Base-by-base conservation (phyloP, 2,888 invertebrate species). In the Aplocera efformata region DNA sequence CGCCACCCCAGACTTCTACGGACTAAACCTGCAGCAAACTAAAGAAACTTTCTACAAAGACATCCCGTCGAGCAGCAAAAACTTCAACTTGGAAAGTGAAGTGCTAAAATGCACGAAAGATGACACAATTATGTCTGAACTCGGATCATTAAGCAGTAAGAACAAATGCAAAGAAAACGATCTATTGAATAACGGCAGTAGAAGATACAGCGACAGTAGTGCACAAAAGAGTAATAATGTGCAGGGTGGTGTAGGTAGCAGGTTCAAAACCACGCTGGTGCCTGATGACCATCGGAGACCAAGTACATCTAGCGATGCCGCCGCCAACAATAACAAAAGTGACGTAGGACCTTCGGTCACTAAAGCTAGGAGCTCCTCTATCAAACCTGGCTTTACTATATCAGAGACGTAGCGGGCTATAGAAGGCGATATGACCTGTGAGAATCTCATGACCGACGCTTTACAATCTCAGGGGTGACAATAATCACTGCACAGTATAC, bases 191-290 rank as follows among this genome's bases (percentile, higher is more conserved):
- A 80, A 80, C 37, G 80, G 74, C 1, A 78, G 77, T 48, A 72
- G 84, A 42, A 66, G 84, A 53, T 81, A 75, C 41, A 84, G 83
- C 46, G 86, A 86, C 27, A 75, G 82, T 53, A 75, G 76, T 44
- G 77, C 84, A 24, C 78, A 72, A 53, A 85, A 79, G 50, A 72
- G 62, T 50, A 77, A 67, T 47, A 63, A 43, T 31, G 46, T 68
- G 1, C 72, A 72, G 39, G 51, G 56, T 7, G 41, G 56, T n/a
- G 63, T 68, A 5, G 67, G 69, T 31, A 85, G 76, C 59, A 67
- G 88, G 47, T 88, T 88, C 48, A 88, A 74, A 22, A 88, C 85
- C 0, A 88, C 85, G 0, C 51, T 81, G 33, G 85, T 88, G 2
- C 59, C 72, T 0, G 85, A 86, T 37, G 78, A 84, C 21, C 48